phyloP scores from a whole-genome alignment of 2,888 invertebrate genomes.

The Parapristionchus giblindavisi region DNA sequence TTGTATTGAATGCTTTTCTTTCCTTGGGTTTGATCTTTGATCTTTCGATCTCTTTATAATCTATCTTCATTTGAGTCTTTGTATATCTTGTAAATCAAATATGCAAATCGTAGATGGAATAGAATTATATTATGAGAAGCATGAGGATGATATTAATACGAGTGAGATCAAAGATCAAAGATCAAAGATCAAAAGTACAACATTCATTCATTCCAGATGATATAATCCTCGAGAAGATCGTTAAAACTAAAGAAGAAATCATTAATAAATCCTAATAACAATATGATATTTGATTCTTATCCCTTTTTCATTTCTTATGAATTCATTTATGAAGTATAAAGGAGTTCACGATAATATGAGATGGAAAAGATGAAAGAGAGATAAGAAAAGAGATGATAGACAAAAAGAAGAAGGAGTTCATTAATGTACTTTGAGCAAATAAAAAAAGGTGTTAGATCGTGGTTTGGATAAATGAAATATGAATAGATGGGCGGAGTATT shows the following conservation, averaged over 20 bases:
- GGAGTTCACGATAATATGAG: conserved; percentile 5
- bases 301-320: background rate
- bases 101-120: conserved; percentile 27
- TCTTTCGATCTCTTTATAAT: background rate
- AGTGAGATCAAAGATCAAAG: conserved; percentile 19
- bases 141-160: conserved; percentile 9
- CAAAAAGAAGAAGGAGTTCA: conserved; percentile 4
- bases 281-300: background rate
- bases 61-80: conserved; percentile 5
- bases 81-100: background rate
- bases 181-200: background rate
- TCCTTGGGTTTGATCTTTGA: background rate
- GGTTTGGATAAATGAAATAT: background rate
- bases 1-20: conserved; percentile 36
- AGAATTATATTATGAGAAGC: conserved; percentile 30
- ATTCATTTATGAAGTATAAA: conserved; percentile 18
- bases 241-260: background rate
- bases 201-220: background rate
- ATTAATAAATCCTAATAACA: no score
- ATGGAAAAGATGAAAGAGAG: conserved; percentile 15
- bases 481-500: background rate
- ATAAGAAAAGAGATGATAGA: background rate
- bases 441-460: background rate
- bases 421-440: background rate
- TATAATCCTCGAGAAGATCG: background rate